These are phyloP conservation scores for Lytechinus pictus DNA, from an alignment of 35 echinoderm and acorn worm genomes.

Conservation along the genomic window DNA sequence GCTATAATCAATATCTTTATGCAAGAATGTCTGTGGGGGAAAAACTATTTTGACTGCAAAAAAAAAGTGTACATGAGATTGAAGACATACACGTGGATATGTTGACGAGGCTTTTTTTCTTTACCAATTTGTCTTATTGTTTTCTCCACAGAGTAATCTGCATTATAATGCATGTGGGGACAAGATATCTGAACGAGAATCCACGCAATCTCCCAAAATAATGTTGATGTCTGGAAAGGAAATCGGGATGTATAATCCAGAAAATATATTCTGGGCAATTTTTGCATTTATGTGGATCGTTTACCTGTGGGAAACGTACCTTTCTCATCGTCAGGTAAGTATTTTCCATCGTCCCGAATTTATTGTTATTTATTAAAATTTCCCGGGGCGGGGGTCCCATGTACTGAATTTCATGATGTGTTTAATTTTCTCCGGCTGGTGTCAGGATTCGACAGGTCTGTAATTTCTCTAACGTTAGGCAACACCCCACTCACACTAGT, in stretches of 20 bases:
- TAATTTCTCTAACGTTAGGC: no score
- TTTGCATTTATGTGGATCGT: conserved; percentile 85
- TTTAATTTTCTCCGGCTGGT: no score
- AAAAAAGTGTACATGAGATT: no score
- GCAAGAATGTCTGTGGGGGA: no score
- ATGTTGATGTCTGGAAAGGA: conserved; percentile 61
- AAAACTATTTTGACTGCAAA: no score
- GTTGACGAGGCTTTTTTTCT: neutral
- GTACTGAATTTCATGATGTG: neutral
- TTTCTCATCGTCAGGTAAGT: conserved; percentile 79
- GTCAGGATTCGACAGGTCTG: no score
- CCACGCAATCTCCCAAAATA: neutral
- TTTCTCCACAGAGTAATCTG: neutral
- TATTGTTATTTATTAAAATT: neutral
- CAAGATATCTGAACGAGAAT: neutral
- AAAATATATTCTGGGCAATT: conserved; percentile 76
- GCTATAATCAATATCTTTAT: no score
- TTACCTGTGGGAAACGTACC: conserved; percentile 88
- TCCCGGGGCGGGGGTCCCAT: neutral
- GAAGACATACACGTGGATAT: no score
- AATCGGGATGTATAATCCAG: conserved; percentile 54
- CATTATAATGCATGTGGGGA: neutral
- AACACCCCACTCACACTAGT: no score
- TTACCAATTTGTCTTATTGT: neutral
- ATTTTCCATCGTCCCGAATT: neutral